Evolutionary conservation across 2,113 vertebrate genomes (phyloP).

Genomic region (Rhea americana): DNA sequence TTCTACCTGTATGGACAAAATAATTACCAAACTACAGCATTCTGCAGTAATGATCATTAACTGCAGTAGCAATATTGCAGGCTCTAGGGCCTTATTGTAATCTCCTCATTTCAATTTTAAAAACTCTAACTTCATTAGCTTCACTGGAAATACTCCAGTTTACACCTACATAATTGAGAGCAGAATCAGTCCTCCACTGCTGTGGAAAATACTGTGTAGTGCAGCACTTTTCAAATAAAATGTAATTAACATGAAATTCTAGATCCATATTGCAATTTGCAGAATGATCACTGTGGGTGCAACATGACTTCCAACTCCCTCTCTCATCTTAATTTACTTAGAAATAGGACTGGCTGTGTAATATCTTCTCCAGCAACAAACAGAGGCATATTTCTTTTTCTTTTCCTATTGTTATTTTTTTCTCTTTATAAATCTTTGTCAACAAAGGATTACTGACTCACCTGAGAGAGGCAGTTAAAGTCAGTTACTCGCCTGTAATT

Average conservation of each 20-base stretch:
- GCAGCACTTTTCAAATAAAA: slow-evolving; percentile 65
- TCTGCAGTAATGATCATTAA: slow-evolving; percentile 64
- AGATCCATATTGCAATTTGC: slow-evolving; percentile 68
- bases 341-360: slow-evolving; percentile 39
- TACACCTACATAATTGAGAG: slow-evolving; percentile 64
- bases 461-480: slow-evolving; percentile 51
- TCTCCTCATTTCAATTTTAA: slow-evolving; percentile 57
- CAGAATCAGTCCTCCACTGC: slow-evolving; percentile 60
- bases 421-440: slow-evolving; percentile 54
- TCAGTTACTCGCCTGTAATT: slow-evolving; percentile 50
- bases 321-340: slow-evolving; percentile 56
- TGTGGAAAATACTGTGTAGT: slow-evolving; percentile 60
- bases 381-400: slow-evolving; percentile 28
- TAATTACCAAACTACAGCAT: slow-evolving; percentile 48
- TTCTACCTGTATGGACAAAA: slow-evolving; percentile 24
- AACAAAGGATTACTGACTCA: slow-evolving; percentile 41
- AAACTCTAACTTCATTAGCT: slow-evolving; percentile 61
- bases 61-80: slow-evolving; percentile 58
- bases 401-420: slow-evolving; percentile 54
- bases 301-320: slow-evolving; percentile 58
- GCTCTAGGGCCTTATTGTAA: slow-evolving; percentile 65
- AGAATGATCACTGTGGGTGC: slow-evolving; percentile 64
- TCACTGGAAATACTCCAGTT: slow-evolving; percentile 54
- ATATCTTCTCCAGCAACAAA: slow-evolving; percentile 44
- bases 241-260: slow-evolving; percentile 68